Evolutionary conservation across 2,888 invertebrate species (phyloP).

Genomic region (Plebejus argus): DNA sequence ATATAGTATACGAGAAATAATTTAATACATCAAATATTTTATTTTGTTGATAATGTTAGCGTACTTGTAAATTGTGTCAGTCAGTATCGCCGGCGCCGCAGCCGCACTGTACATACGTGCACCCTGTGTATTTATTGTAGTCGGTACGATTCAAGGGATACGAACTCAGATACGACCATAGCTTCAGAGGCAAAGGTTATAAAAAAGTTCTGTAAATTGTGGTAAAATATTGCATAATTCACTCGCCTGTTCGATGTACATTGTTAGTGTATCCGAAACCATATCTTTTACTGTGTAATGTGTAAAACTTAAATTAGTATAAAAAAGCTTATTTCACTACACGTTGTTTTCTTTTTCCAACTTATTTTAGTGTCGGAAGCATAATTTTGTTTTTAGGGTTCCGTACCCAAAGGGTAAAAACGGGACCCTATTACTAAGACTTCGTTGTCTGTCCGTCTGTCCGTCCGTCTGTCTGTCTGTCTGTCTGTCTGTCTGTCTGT

Average conservation of each 20-base stretch:
- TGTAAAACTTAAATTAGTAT: conserved; percentile 70
- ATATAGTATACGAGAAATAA: conserved; percentile 61
- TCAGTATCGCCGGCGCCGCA: conserved; percentile 47
- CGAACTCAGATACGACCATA: conserved; percentile 59
- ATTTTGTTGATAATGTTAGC: conserved; percentile 47
- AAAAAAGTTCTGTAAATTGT: conserved; percentile 51
- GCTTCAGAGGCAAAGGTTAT: conserved; percentile 60
- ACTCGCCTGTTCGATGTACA: conserved; percentile 51
- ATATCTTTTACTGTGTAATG: conserved; percentile 67
- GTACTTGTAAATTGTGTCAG: conserved; percentile 41
- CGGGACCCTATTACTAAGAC: too few relatives aligned
- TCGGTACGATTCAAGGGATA: conserved; percentile 56
- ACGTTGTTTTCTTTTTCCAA: conserved; percentile 57
- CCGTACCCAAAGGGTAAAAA: too few relatives aligned
- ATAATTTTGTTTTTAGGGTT: not conserved
- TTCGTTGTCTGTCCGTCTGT: too few relatives aligned
- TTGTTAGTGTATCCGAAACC: conserved; percentile 61
- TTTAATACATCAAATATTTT: conserved; percentile 77
- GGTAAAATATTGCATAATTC: not conserved
- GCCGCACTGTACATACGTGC: conserved; percentile 68
- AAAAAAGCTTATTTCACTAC: conserved; percentile 71
- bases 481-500: too few relatives aligned
- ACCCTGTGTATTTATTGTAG: conserved; percentile 62
- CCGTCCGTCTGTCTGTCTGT: too few relatives aligned
- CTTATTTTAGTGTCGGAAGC: not conserved